Base-by-base conservation (phyloP, 2,797 vertebrate genomes). In the Sphenopsis melanotis region DNA sequence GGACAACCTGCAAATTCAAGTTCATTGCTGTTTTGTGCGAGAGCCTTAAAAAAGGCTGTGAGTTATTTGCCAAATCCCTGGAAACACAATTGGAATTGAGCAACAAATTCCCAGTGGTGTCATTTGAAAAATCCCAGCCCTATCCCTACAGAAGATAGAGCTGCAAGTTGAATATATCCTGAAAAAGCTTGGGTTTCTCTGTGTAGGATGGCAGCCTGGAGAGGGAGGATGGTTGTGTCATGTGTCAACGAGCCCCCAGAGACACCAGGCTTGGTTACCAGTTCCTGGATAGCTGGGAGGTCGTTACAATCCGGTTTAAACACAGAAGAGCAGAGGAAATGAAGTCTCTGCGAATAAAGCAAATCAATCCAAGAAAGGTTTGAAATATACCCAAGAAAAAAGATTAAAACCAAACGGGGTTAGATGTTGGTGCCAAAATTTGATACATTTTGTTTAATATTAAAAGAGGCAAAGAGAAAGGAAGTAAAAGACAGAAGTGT, bases 51-150 rank as follows among this genome's bases (percentile, higher is more conserved):
- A 70, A 69, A 78, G 37, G 14, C 71, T 83, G 55, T 0, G 4
- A 68, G 37, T 81, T 95, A 66, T 72, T 84, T 13, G 3, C 49
- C 56, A 87, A 76, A 88, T 87, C 71, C 59, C 64, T 49, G 66
- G 75, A 87, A 95, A 92, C 34, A 61, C 37, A 85, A 29, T 2
- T 34, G 86, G 87, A 94, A 88, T 12, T 12, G 22, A 91, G 42
- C 68, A 83, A 66, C 34, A 30, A 46, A 56, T 68, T 84, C 60
- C 90, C 61, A 76, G 53, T 3, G 42, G 87, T n/a, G 36, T 78
- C 26, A 6, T 78, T 39, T 65, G 87, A 71, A 86, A 83, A 89
- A 83, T 32, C 50, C 32, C 87, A 91, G 57, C 61, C 50, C 20
- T 23, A 9, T 55, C 46, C 65, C 82, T 83, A 21, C 4, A 49